Base-by-base conservation (phyloP, 2,888 invertebrate species). In the Heliconius aoede region DNA sequence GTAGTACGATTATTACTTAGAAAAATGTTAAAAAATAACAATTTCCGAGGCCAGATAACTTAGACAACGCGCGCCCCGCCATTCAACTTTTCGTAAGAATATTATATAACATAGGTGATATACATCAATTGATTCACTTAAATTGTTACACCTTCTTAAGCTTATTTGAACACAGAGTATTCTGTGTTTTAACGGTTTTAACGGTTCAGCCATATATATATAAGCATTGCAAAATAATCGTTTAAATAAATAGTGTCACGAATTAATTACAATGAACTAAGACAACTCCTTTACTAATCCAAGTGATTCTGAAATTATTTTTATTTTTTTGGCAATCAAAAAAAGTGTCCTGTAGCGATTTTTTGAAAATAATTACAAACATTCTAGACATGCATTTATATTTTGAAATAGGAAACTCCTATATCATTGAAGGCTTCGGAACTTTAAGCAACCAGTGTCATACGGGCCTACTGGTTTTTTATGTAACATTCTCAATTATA, bases 381-480 rank as follows among this genome's bases (percentile, higher is more conserved):
- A 36, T 24, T 36, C 24, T 65, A 65, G 1, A 51, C 46, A 2
- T 30, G 3, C n/a, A 68, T 18, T 46, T 51, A 30, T n/a, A 51
- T 68, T 68, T 51, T 68, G 15, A 36, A 65, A 68, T 68, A 68
- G 51, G 51, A 51, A 30, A 51, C 68, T 28, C 4, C 46, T 28
- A 11, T 18, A 28, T 28, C 4, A 68, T 46, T 30, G 21, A 51
- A 68, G n/a, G 21, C n/a, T 68, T 30, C 2, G 28, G 26, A n/a
- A 51, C 51, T 51, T 51, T 68, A 46, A 28, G 51, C 68, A 68
- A 51, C 68, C 13, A 46, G 51, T 68, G 51, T 28, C 68, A 68
- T 28, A 15, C 11, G 4, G 28, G 28, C 46, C 28, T 68, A 51
- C 68, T 51, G 68, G 68, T 68, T 67, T 32, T 68, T 69, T 69